Evolutionary conservation across 2,888 invertebrate genomes (phyloP), one percentile per base, ranked within the genome.

Genomic region (Ferrisia virgata): DNA sequence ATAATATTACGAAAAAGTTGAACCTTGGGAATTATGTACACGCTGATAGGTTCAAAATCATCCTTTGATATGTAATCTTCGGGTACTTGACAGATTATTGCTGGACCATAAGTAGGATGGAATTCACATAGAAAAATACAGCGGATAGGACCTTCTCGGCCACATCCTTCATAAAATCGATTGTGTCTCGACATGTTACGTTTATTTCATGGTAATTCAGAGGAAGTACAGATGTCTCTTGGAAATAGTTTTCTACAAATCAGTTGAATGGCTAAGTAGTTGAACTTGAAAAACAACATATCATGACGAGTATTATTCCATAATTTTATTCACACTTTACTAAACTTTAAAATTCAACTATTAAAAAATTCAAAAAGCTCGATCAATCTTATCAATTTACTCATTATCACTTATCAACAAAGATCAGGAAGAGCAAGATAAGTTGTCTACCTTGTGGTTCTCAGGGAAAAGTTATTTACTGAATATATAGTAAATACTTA

Each of bases 1-100:
- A 98, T 94, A 9, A 95, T 94, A 88, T 96, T 95, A 86, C 94
- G 92, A 88, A 96, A 95, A 43, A 98, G 91, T 88, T 97, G 96
- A 36, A 94, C 94, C 89, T 98, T 98, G 3, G 98, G 97, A 88
- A 98, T 98, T 86, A 98, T 96, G 88, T 96, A 98, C 31, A 95
- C 95, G 88, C 95, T 96, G 85, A 98, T 93, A 85, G 95, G 94
- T 90, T 98, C 97, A 90, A 98, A 98, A 25, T 94, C 92, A 87
- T 98, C 97, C 89, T 97, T 97, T 0, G 95, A 94, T 79, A 98
- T 93, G 88, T 94, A 96, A 88, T 96, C 95, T 87, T 95, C 94
- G 6, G 98, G 98, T 81, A 88, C 88, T 94, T 95, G 88, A 87
- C 94, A 95, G 81, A 94, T 93, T 87, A 95, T 94, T 90, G 94